Evolutionary conservation across 2,113 vertebrate genomes (phyloP), one percentile per base, ranked within the genome.

Genomic region (Oncorhynchus gorbuscha): DNA sequence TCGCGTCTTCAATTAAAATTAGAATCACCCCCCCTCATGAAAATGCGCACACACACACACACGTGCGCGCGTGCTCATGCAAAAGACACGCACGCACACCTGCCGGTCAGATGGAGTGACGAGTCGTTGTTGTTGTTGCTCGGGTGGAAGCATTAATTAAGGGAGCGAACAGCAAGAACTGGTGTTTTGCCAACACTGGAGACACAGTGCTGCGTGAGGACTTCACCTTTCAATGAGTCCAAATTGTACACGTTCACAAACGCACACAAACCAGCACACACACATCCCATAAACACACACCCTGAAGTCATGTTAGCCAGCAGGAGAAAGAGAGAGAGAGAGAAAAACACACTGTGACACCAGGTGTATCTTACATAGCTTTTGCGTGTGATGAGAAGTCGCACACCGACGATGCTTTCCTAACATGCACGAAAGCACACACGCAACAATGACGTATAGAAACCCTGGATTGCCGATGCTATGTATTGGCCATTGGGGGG

Each of bases 281-380:
- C 59, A n/a, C 3, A 61, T 45, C 70, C 69, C 28, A 71, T 62
- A 7, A 59, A 45, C 30, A 74, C 14, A 45, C 71, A 30, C 24
- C 71, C 26, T 58, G 13, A 12, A 59, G 82, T 76, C 79, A 81
- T 49, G 69, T 20, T 39, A 7, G 26, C 55, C 24, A 11, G 28
- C 28, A 39, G 28, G 30, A 32, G 30, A 32, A 14, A 72, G 18
- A 69, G 61, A 77, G 5, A 3, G 3, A 51, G 14, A 3, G 3
- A 51, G 14, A 51, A 13, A 11, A 4, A 20, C 58, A 61, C 58
- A 22, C 58, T 18, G 16, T 20, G 58, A n/a, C 16, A 61, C 58
- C 58, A 61, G n/a, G 20, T 61, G 20, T 61, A 51, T 16, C 49
- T 51, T 51, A 12, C 14, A 51, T 51, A 51, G 49, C 9, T 6